These are phyloP conservation scores for Nettapus auritus DNA, from an alignment of 2,113 vertebrate species.

Conservation along the genomic window DNA sequence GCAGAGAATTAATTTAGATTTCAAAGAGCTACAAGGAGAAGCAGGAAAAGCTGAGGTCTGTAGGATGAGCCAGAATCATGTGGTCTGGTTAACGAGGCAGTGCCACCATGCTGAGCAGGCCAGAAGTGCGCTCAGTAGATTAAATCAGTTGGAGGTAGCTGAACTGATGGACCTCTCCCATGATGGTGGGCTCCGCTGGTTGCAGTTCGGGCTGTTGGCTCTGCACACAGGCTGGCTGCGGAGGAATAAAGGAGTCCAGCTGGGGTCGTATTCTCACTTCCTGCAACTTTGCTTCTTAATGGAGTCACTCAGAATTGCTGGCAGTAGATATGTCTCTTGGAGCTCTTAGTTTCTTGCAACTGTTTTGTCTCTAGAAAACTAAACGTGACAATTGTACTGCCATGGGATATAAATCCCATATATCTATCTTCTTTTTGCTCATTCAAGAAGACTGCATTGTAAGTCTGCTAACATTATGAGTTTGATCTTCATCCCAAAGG, in stretches of 20 bases:
- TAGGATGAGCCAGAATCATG: neutral
- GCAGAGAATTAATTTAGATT: neutral
- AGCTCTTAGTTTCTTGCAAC: neutral
- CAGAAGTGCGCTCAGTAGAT: neutral
- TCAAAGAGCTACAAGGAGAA: neutral
- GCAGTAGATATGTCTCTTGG: neutral
- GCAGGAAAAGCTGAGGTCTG: neutral
- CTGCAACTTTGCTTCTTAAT: neutral
- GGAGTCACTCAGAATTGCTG: neutral
- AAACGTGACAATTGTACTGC: neutral
- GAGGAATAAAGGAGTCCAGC: neutral
- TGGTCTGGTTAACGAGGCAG: accelerated
- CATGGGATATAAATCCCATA: neutral
- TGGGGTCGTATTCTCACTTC: neutral
- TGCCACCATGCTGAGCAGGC: accelerated
- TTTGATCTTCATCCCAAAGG: neutral
- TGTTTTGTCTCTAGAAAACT: neutral
- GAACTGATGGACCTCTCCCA: neutral
- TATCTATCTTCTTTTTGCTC: neutral
- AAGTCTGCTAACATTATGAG: neutral
- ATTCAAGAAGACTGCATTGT: neutral
- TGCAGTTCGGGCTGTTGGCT: neutral
- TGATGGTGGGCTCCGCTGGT: accelerated
- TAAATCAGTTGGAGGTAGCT: neutral
- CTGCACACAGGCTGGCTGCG: accelerated